Evolutionary conservation across 2,888 invertebrate species (phyloP).

Genomic region (Chirona hameri): DNA sequence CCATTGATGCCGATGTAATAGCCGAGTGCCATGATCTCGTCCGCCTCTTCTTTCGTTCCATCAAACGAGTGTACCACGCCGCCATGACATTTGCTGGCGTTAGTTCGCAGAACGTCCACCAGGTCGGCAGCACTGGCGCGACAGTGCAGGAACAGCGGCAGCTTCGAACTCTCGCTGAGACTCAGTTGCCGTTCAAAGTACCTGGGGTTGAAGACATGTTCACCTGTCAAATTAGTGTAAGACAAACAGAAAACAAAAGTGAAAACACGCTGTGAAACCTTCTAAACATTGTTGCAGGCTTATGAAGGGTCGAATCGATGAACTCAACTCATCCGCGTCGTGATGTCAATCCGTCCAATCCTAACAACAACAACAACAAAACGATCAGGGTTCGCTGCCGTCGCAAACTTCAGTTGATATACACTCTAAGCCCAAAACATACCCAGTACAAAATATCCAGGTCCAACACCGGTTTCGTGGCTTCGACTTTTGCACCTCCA

Average conservation of each 20-base stretch:
- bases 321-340: no score
- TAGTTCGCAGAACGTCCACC: constrained; percentile 62
- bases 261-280: no score
- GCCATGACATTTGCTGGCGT: constrained; percentile 53
- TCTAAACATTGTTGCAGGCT: no score
- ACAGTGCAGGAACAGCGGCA: constrained; percentile 90
- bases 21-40: constrained; percentile 69
- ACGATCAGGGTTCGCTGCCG: not conserved
- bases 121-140: constrained; percentile 81
- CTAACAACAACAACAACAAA: not conserved
- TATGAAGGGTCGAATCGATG: no score
- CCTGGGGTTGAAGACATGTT: constrained; percentile 49
- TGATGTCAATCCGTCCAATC: no score
- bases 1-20: constrained; percentile 92
- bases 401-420: no score
- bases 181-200: constrained; percentile 85
- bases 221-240: not conserved
- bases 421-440: no score
- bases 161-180: constrained; percentile 64
- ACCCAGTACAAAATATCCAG: no score
- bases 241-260: no score
- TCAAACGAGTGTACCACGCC: constrained; percentile 95
- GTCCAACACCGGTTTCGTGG: no score
- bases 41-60: constrained; percentile 72
- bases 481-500: no score